These are phyloP conservation scores for Drepanosiphum platanoidis DNA, from an alignment of 2,888 invertebrate genomes.

Conservation along the genomic window DNA sequence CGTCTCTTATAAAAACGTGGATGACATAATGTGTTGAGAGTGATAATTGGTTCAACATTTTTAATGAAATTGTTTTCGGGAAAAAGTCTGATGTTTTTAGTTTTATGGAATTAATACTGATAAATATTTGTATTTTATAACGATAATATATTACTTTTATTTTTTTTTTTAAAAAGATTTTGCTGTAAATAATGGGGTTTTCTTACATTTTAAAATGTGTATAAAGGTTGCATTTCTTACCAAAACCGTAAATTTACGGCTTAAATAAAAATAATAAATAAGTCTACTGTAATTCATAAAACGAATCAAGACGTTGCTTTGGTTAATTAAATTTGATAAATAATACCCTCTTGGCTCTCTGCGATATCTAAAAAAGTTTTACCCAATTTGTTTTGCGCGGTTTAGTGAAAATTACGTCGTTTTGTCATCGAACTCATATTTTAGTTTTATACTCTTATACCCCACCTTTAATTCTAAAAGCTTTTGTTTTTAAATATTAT, in stretches of 20 bases:
- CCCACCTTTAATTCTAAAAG: too few species aligned
- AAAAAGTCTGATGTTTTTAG: background rate
- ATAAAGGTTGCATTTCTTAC: background rate
- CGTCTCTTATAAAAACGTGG: background rate
- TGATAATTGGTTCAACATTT: background rate
- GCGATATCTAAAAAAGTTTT: background rate
- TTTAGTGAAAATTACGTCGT: background rate
- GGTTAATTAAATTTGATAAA: conserved; percentile 18
- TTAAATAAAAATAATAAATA: background rate
- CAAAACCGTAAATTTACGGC: background rate
- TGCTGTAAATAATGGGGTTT: too few species aligned
- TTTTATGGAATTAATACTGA: background rate
- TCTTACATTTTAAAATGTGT: background rate
- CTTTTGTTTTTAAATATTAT: background rate
- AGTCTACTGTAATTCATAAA: background rate
- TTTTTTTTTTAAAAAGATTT: background rate
- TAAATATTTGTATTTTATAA: background rate
- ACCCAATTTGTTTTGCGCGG: background rate
- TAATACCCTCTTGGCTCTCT: too few species aligned
- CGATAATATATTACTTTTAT: background rate
- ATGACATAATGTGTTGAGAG: background rate
- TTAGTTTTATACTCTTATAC: background rate
- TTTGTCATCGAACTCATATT: background rate
- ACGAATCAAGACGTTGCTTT: background rate
- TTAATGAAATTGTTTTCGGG: too few species aligned